Base-by-base conservation (phyloP, 2,797 vertebrate species). In the Sylvilagus floridanus region DNA sequence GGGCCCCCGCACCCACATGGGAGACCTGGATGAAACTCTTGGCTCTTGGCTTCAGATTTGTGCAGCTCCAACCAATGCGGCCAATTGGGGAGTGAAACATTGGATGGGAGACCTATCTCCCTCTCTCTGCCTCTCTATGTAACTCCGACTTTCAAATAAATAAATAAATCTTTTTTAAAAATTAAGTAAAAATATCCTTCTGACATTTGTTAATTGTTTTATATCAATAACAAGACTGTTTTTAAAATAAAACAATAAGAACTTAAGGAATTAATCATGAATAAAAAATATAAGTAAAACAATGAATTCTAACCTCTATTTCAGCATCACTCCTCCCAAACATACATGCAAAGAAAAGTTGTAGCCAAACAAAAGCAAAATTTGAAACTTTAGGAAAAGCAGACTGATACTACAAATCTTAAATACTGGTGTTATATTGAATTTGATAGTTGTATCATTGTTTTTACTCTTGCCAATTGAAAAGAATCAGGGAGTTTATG, bases 321-420 rank as follows among this genome's bases (percentile, higher is more conserved):
- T 83, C n/a, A 50, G 30, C n/a, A 32, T 47, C 5, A 5, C 14
- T 26, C 16, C 16, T 2, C 19, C 30, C 1, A 0, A 0, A 0
- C 7, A 16, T 1, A 9, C 4, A 78, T 0, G 57, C 0, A 28
- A 0, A 7, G 12, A 84, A 35, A 76, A 77, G 50, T 28, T 91
- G 5, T 57, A 78, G 22, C 52, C 63, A 95, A 88, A 87, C 84
- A 35, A 71, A 60, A 22, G 63, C 35, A 66, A 69, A 93, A 91
- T 57, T 0, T 54, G 16, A 22, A 19, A 24, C 37, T 85, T 95
- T 76, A 63, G 50, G 82, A 72, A 54, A 2, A 60, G 17, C 26
- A 71, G n/a, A 84, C 57, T 52, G 76, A 72, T 37, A 82, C 7
- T 16, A 50, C 63, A 47, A 28, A n/a, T 35, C 50, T 73, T 82